Conservation (phyloP, 2,797 vertebrate genomes). For the Ficedula albicollis region DNA sequence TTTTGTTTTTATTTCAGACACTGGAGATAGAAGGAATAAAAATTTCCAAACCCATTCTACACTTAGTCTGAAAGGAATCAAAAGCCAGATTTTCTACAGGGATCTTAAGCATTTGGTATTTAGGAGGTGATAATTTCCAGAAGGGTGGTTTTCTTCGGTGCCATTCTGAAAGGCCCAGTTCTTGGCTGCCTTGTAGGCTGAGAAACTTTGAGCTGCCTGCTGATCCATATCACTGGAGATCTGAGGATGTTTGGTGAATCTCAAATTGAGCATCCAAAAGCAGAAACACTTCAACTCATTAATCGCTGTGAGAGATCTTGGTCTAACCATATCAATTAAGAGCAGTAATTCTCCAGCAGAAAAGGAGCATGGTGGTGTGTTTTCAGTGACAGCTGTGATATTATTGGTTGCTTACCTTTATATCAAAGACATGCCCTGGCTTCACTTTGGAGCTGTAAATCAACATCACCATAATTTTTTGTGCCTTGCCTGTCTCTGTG, state of each 20-base stretch:
- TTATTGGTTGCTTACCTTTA: background rate
- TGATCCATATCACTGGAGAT: background rate
- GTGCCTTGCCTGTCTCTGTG: background rate
- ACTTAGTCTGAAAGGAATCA: background rate
- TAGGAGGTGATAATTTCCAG: background rate
- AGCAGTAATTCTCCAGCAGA: background rate
- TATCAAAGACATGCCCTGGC: background rate
- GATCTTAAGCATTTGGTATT: background rate
- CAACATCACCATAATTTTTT: background rate
- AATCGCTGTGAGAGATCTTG: background rate
- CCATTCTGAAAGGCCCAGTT: background rate
- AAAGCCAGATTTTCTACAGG: background rate
- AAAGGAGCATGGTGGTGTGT: background rate
- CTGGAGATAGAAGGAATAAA: background rate
- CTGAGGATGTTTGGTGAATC: background rate
- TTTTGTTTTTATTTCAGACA: background rate
- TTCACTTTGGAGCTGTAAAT: background rate
- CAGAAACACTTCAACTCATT: background rate
- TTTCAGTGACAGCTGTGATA: background rate
- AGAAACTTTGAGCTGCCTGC: background rate
- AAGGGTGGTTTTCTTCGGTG: background rate
- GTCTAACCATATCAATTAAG: background rate
- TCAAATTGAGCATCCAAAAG: slow-evolving; percentile 24
- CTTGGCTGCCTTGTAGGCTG: background rate
- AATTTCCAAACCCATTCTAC: background rate